Percentiles rank a stretch among this genome's conserved stretches.
phyloP scores from a whole-genome alignment of 1,140 invertebrate species.

The Thaumetopoea pityocampa region DNA sequence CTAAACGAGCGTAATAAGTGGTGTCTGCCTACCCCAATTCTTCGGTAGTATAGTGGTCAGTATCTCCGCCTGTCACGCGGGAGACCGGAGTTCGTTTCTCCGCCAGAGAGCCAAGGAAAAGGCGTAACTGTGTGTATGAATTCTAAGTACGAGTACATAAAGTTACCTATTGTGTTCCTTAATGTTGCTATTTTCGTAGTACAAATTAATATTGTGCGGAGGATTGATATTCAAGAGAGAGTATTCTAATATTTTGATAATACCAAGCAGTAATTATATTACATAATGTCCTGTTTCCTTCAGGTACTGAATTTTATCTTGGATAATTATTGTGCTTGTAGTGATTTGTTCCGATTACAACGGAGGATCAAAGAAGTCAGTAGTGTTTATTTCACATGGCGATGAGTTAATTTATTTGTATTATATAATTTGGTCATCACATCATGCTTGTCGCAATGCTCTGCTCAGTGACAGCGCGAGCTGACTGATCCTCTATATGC shows the following conservation, averaged over 20 bases:
- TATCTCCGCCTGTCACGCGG: too few relatives aligned
- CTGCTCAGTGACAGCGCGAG: constrained; percentile 51
- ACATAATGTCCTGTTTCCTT: constrained; percentile 54
- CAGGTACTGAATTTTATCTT: constrained; percentile 36
- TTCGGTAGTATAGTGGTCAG: too few relatives aligned
- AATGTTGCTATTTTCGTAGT: too few relatives aligned
- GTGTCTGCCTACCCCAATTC: too few relatives aligned
- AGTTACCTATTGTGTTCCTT: neutral
- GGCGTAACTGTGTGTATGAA: too few relatives aligned
- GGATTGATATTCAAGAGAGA: constrained; percentile 49
- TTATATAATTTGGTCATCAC: constrained; percentile 52
- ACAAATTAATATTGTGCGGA: constrained; percentile 36
- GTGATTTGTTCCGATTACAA: constrained; percentile 48
- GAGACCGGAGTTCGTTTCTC: too few relatives aligned
- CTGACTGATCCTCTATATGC: constrained; percentile 57
- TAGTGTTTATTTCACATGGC: constrained; percentile 44
- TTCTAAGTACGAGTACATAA: neutral
- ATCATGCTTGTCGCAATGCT: constrained; percentile 47
- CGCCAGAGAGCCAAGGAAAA: too few relatives aligned
- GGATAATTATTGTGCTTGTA: constrained; percentile 60
- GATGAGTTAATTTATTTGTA: constrained; percentile 56
- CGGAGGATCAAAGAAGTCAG: constrained; percentile 55
- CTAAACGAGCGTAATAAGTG: too few relatives aligned
- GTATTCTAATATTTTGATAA: constrained; percentile 44
- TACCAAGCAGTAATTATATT: too few relatives aligned